Evolutionary conservation across 2,113 vertebrate genomes (phyloP).

Genomic region (Falco punctatus): DNA sequence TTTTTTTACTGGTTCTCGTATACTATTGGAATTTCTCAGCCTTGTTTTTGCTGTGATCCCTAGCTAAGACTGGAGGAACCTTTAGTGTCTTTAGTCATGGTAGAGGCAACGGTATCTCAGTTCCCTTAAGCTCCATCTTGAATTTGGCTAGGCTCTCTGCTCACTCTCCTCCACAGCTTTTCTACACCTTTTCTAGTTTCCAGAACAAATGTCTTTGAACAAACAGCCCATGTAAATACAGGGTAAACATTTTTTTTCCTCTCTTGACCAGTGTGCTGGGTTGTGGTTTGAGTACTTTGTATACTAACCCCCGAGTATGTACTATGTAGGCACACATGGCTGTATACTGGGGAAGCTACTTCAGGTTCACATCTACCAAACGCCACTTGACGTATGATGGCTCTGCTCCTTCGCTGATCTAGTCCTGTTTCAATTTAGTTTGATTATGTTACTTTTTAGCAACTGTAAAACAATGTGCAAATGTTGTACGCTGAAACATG

Average conservation of each 20-base stretch:
- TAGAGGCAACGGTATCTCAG: neutral
- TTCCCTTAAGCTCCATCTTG: neutral
- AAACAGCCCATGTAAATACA: neutral
- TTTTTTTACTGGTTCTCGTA: neutral
- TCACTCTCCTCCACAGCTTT: neutral
- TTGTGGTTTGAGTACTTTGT: neutral
- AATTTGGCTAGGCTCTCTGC: neutral
- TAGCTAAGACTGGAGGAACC: neutral
- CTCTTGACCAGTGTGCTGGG: neutral
- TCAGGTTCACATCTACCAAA: neutral
- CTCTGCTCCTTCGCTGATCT: neutral
- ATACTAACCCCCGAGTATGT: neutral
- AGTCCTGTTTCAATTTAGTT: neutral
- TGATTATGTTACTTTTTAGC: constrained; percentile 3
- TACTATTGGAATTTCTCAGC: neutral
- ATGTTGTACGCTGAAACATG: neutral
- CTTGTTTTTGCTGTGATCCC: neutral
- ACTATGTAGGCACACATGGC: neutral
- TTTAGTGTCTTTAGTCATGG: fast-evolving
- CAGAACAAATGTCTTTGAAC: neutral
- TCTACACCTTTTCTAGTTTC: neutral
- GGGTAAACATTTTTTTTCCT: neutral
- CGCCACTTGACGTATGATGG: neutral
- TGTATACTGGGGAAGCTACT: neutral
- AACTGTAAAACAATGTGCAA: neutral